These are phyloP conservation scores for Dasypus novemcinctus DNA, from an alignment of 2,113 vertebrate genomes.

Conservation along the genomic window DNA sequence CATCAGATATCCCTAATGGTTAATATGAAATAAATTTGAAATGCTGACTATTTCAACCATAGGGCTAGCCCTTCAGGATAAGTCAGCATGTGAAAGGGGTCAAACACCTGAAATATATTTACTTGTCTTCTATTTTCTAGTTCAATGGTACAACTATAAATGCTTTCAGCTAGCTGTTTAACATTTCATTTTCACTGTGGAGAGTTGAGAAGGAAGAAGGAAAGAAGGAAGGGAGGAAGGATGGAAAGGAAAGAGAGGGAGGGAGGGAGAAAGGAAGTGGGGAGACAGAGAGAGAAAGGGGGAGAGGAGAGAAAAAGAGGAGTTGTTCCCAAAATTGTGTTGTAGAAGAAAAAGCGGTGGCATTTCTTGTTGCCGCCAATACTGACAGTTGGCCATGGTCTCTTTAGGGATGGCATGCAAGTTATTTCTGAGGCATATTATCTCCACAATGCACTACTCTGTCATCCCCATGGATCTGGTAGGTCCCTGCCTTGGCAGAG, in stretches of 20 bases:
- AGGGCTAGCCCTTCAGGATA: fast-evolving
- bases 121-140: background rate
- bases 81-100: background rate
- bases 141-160: background rate
- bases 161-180: background rate
- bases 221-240: background rate
- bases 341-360: fast-evolving
- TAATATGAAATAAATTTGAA: no score
- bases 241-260: background rate
- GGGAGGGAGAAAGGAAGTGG: fast-evolving
- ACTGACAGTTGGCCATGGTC: background rate
- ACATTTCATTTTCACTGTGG: background rate
- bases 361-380: background rate
- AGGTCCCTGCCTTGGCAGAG: background rate
- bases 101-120: background rate
- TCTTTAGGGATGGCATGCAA: background rate
- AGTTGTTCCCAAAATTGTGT: fast-evolving
- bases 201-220: background rate
- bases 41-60: fast-evolving
- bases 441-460: background rate
- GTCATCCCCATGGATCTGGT: background rate
- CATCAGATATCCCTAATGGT: background rate
- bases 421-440: background rate
- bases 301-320: no score
- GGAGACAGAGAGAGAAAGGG: fast-evolving